Evolutionary conservation across 2,888 invertebrate species (phyloP).

Genomic region (Stegophylla sp.): DNA sequence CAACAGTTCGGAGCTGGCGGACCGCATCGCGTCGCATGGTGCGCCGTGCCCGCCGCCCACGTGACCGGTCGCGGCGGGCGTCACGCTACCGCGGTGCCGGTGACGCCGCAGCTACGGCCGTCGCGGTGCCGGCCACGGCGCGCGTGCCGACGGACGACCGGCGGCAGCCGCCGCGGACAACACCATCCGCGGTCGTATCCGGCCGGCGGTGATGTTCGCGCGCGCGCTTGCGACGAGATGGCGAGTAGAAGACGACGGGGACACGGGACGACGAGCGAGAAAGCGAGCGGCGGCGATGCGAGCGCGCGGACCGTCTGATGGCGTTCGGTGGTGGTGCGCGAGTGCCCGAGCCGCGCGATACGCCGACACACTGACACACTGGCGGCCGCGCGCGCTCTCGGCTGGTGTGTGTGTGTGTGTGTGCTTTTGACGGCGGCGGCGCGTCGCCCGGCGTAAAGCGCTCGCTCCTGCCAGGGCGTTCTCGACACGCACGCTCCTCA

Average conservation of each 20-base stretch:
- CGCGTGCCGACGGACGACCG: background rate
- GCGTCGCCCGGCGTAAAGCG: constrained; percentile 39
- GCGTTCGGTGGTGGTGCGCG: constrained; percentile 1
- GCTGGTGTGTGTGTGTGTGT: too few species aligned
- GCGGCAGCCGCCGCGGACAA: constrained; percentile 8
- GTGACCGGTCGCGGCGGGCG: constrained; percentile 33
- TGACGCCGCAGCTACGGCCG: constrained; percentile 30
- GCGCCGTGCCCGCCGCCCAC: constrained; percentile 58
- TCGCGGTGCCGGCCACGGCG: background rate
- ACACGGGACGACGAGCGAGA: background rate
- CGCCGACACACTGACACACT: constrained; percentile 51
- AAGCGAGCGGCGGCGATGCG: background rate
- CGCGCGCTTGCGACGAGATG: too few species aligned
- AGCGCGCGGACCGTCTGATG: background rate
- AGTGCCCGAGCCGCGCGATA: constrained; percentile 45
- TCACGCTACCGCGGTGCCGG: constrained; percentile 52
- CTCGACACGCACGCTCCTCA: constrained; percentile 41
- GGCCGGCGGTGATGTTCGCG: background rate
- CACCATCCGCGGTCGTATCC: constrained; percentile 8
- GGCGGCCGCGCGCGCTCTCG: background rate
- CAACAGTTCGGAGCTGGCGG: constrained; percentile 80
- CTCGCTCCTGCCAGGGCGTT: constrained; percentile 29
- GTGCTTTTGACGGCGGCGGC: constrained; percentile 27
- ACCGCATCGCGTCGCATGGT: constrained; percentile 67
- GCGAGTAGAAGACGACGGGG: background rate